These are phyloP conservation scores for Mormyrops attenuatus DNA, from an alignment of 2,797 vertebrate species.

Conservation along the genomic window DNA sequence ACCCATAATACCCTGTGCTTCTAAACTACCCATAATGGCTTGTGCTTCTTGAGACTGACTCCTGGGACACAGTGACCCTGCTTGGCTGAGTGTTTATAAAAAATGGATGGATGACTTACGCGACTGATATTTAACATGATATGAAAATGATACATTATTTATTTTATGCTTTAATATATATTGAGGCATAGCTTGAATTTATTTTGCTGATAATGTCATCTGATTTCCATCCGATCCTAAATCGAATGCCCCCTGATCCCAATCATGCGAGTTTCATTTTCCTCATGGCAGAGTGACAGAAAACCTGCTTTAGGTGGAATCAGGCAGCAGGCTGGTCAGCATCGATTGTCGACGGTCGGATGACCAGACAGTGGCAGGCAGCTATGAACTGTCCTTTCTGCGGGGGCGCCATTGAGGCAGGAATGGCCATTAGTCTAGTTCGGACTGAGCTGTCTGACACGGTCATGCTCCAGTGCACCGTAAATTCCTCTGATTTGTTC, in stretches of 20 bases:
- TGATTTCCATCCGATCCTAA: neutral
- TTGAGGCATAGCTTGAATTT: neutral
- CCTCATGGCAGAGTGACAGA: neutral
- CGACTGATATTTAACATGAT: neutral
- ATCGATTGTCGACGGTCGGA: neutral
- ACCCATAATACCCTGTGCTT: neutral
- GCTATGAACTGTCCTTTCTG: neutral
- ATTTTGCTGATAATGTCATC: neutral
- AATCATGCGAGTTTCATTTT: neutral
- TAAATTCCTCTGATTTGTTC: neutral
- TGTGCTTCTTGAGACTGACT: neutral
- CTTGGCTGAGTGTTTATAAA: neutral
- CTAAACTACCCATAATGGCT: neutral
- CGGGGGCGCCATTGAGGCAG: neutral
- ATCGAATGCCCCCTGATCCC: neutral
- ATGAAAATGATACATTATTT: neutral
- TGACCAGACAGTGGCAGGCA: neutral
- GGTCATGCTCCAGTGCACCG: neutral
- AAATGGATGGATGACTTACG: neutral
- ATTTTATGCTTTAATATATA: neutral
- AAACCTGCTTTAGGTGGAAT: neutral
- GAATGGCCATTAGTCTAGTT: neutral
- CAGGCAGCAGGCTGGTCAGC: neutral
- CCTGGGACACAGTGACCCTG: neutral
- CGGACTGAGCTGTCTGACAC: neutral